Percentiles rank a stretch among this genome's conserved stretches.
phyloP scores from a whole-genome alignment of 2,113 vertebrate genomes.

The Anhinga anhinga region DNA sequence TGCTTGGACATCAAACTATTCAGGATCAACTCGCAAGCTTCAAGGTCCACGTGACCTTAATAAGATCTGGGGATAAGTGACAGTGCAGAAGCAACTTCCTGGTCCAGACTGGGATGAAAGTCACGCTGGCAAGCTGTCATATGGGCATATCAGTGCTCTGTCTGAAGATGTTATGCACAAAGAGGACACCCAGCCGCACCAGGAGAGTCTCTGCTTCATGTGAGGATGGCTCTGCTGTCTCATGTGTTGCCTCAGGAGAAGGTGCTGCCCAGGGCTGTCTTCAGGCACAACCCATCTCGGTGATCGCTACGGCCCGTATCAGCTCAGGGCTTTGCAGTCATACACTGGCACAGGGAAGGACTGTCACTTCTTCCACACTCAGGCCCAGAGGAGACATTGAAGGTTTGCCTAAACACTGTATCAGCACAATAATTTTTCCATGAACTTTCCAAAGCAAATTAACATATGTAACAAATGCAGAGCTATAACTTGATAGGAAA shows the following conservation, averaged over 20 bases:
- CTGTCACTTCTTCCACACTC: background rate
- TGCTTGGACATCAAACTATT: background rate
- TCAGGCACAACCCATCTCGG: background rate
- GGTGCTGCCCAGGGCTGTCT: conserved; percentile 28
- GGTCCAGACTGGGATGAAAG: background rate
- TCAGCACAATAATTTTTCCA: background rate
- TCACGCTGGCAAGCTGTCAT: background rate
- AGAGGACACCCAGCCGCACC: background rate
- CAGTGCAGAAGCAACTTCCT: background rate
- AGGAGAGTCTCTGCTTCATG: background rate
- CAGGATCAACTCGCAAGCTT: background rate
- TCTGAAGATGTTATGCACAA: background rate
- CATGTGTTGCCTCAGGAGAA: background rate
- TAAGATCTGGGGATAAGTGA: background rate
- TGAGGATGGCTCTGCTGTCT: background rate
- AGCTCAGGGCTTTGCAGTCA: background rate
- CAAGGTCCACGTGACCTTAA: background rate
- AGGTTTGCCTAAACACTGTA: background rate
- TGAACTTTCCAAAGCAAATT: background rate
- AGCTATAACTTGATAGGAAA: background rate
- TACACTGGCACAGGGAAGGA: background rate
- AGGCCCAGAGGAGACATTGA: background rate
- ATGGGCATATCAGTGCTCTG: background rate
- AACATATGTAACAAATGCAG: background rate
- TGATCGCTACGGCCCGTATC: background rate